Conservation (phyloP, 2,113 vertebrate genomes). For the Tragelaphus buxtoni region DNA sequence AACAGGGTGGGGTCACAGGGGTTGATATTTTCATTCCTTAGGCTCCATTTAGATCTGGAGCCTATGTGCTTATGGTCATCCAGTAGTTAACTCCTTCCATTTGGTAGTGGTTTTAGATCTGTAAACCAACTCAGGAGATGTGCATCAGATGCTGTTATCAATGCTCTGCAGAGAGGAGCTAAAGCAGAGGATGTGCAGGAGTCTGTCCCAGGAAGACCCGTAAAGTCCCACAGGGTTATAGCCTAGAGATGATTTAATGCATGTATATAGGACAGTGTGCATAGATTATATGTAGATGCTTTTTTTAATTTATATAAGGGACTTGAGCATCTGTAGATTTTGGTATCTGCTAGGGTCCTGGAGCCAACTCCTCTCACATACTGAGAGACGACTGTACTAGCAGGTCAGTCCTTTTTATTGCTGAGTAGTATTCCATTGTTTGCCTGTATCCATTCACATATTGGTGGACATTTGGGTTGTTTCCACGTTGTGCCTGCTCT, state of each 20-base stretch:
- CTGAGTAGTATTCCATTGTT: neutral
- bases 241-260: neutral
- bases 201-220: neutral
- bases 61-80: neutral
- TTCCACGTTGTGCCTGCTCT: constrained; percentile 1
- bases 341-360: neutral
- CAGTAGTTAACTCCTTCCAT: neutral
- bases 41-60: neutral
- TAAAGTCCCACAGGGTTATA: neutral
- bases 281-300: neutral
- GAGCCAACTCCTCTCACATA: neutral
- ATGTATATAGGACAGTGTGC: neutral
- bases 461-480: neutral
- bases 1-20: neutral
- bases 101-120: neutral
- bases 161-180: neutral
- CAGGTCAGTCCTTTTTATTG: neutral
- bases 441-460: neutral
- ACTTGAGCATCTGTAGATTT: neutral
- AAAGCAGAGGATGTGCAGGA: neutral
- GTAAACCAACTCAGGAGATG: neutral
- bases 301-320: neutral
- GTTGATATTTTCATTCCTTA: neutral
- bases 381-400: neutral
- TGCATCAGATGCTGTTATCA: neutral